A percentile compares a stretch with the other conserved stretches of the same genome.
Conservation (phyloP, 2,888 invertebrate species). For the Sarcophaga caerulescens region DNA sequence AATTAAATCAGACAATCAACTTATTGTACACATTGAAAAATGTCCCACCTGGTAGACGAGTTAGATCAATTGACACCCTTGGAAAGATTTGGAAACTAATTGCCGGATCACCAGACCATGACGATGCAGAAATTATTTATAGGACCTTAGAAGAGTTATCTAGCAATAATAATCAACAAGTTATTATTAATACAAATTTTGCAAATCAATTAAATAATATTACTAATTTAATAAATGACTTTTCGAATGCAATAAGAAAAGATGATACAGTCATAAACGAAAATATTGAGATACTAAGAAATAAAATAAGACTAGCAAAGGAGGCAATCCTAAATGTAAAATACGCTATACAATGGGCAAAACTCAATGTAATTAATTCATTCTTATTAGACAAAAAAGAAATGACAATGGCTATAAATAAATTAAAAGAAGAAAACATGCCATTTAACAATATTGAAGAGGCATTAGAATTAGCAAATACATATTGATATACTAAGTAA, state of each 20-base stretch:
- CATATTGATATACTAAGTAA: slow-evolving; percentile 6
- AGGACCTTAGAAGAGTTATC: not conserved
- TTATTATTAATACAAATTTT: slow-evolving; percentile 4
- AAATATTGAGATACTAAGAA: slow-evolving; percentile 12
- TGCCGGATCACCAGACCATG: slow-evolving; percentile 28
- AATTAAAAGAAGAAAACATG: not conserved
- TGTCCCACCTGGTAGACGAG: not conserved
- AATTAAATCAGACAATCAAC: too few relatives aligned
- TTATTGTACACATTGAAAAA: too few relatives aligned
- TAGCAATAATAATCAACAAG: slow-evolving; percentile 1
- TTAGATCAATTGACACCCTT: not conserved
- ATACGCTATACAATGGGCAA: slow-evolving; percentile 33
- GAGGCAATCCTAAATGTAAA: slow-evolving; percentile 19
- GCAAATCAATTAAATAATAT: not conserved
- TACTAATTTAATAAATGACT: not conserved
- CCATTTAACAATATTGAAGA: too few relatives aligned
- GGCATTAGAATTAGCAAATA: too few relatives aligned
- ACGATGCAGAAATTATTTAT: slow-evolving; percentile 15
- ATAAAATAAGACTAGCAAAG: slow-evolving; percentile 18
- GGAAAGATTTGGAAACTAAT: slow-evolving; percentile 4
- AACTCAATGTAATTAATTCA: not conserved
- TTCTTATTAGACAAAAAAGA: slow-evolving; percentile 10
- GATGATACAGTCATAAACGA: not conserved
- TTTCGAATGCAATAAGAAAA: slow-evolving; percentile 5
- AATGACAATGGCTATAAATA: slow-evolving; percentile 1